Conservation (phyloP, 1,140 invertebrate genomes). For the Drosophila sucinea region DNA sequence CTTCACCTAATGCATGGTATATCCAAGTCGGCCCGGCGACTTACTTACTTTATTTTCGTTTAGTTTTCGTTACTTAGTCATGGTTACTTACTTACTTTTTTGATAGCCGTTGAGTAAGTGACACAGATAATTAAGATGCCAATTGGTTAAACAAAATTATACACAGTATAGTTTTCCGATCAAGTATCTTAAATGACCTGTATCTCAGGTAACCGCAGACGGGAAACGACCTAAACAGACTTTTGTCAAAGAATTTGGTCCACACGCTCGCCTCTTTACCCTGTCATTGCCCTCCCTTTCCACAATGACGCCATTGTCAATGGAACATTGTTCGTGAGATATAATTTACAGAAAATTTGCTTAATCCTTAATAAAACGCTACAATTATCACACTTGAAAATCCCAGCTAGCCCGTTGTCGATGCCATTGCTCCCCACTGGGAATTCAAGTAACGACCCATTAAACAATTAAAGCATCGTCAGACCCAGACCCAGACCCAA, state of each 20-base stretch:
- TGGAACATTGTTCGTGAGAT: slow-evolving; percentile 18
- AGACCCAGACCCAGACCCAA: slow-evolving; percentile 13
- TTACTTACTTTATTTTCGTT: no score
- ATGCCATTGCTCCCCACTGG: slow-evolving; percentile 52
- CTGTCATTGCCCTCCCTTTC: neutral
- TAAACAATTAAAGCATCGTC: slow-evolving; percentile 72
- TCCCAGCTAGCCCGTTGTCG: slow-evolving; percentile 23
- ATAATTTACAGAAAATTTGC: slow-evolving; percentile 57
- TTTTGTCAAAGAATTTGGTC: neutral
- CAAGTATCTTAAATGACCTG: neutral
- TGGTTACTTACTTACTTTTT: no score
- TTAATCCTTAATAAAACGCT: slow-evolving; percentile 64
- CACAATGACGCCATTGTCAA: slow-evolving; percentile 9
- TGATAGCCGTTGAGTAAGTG: no score
- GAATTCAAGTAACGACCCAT: slow-evolving; percentile 73
- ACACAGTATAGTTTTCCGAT: slow-evolving; percentile 2
- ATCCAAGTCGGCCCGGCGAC: no score
- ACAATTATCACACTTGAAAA: slow-evolving; percentile 72
- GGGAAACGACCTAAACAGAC: neutral
- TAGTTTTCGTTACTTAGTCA: no score
- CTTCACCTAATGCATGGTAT: no score
- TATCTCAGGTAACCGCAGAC: neutral
- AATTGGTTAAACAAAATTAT: neutral
- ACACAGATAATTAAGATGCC: neutral
- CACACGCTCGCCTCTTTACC: slow-evolving; percentile 1